Conservation (phyloP, 2,797 vertebrate genomes). For the Sus cebifrons region DNA sequence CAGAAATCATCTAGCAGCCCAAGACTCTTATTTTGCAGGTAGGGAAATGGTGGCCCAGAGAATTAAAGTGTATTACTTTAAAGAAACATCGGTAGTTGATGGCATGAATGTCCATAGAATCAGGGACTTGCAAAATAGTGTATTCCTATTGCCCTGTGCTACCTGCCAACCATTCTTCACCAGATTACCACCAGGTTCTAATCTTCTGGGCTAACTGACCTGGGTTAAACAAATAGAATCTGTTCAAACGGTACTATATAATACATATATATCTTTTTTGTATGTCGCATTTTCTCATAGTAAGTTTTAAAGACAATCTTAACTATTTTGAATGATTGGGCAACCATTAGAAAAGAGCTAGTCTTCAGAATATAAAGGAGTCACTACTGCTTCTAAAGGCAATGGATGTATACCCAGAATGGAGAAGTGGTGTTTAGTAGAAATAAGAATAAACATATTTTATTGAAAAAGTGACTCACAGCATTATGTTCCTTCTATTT, state of each 20-base stretch:
- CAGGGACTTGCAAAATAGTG: neutral
- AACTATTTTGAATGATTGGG: constrained; percentile 35
- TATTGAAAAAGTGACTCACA: constrained; percentile 21
- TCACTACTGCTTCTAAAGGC: constrained; percentile 36
- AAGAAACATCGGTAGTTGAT: constrained; percentile 23
- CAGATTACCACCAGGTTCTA: constrained; percentile 2
- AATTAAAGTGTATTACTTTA: constrained; percentile 37
- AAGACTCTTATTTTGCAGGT: neutral
- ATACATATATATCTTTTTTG: neutral
- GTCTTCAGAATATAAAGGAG: constrained; percentile 31
- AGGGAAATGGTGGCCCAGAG: neutral
- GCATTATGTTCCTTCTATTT: constrained; percentile 39
- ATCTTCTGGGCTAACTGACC: neutral
- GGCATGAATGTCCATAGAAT: constrained; percentile 23
- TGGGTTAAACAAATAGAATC: neutral
- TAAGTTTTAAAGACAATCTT: constrained; percentile 38
- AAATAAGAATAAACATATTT: constrained; percentile 60
- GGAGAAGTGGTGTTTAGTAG: neutral
- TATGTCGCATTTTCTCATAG: neutral
- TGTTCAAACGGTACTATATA: neutral
- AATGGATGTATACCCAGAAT: constrained; percentile 1
- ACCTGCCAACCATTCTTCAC: neutral
- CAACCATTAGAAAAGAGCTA: constrained; percentile 51
- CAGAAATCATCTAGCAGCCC: neutral
- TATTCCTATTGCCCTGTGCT: neutral